phyloP scores from a whole-genome alignment of 2,888 invertebrate genomes.

The Chironomus riparius region DNA sequence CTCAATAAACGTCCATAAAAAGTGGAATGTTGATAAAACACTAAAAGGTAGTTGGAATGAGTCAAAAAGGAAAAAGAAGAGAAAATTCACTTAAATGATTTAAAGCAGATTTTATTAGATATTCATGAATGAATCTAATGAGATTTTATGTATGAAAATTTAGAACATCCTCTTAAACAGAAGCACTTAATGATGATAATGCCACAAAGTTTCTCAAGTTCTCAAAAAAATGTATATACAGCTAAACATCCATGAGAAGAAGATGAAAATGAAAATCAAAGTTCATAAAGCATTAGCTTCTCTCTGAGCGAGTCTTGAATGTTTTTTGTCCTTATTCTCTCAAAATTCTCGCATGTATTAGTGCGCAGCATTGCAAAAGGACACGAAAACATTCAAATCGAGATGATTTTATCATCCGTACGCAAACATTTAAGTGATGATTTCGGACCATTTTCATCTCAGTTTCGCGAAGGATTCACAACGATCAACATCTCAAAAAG shows the following conservation, averaged over 20 bases:
- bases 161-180: neutral
- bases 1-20: no score
- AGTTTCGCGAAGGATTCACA: conserved; percentile 13
- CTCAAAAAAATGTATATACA: neutral
- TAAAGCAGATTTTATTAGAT: neutral
- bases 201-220: neutral
- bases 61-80: neutral
- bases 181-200: neutral
- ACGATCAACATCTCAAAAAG: neutral
- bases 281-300: neutral
- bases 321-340: neutral
- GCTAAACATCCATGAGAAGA: neutral
- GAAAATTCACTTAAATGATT: neutral
- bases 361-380: neutral
- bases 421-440: conserved; percentile 1
- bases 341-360: neutral
- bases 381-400: neutral
- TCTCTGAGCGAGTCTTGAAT: neutral
- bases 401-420: neutral
- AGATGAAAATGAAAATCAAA: neutral
- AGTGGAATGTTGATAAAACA: no score
- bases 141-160: neutral
- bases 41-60: no score
- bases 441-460: conserved; percentile 10
- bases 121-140: neutral